Evolutionary conservation across 2,797 vertebrate genomes (phyloP).

Genomic region (Manis javanica): DNA sequence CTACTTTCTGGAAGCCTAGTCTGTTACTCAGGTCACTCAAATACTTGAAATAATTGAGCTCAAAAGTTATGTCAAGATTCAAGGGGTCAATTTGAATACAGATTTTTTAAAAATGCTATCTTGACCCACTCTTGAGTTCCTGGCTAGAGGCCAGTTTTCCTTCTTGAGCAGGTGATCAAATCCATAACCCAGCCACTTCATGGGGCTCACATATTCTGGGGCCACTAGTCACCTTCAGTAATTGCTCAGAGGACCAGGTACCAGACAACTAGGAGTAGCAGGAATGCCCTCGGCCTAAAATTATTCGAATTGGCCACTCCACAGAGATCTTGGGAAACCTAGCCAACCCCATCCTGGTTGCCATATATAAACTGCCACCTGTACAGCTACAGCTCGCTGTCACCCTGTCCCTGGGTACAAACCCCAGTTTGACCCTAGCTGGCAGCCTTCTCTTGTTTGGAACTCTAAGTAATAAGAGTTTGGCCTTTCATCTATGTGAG

Average conservation of each 20-base stretch:
- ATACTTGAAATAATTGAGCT: not conserved
- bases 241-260: not conserved
- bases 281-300: not conserved
- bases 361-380: not conserved
- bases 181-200: not conserved
- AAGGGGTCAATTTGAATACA: not conserved
- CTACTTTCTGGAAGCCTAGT: not conserved
- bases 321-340: not conserved
- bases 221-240: not conserved
- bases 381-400: not conserved
- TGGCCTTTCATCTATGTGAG: not conserved
- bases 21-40: not conserved
- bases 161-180: not conserved
- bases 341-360: not conserved
- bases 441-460: not conserved
- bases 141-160: not conserved
- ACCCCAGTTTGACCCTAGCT: not conserved
- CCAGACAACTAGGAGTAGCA: not conserved
- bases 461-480: not conserved
- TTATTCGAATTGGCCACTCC: not conserved
- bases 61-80: not conserved
- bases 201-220: not conserved
- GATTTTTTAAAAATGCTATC: not conserved
- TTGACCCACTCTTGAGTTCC: not conserved
- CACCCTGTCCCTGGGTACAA: not conserved